These are phyloP conservation scores for Actinia equina DNA, from an alignment of 64 coral and sea anemone genomes.

Conservation along the genomic window DNA sequence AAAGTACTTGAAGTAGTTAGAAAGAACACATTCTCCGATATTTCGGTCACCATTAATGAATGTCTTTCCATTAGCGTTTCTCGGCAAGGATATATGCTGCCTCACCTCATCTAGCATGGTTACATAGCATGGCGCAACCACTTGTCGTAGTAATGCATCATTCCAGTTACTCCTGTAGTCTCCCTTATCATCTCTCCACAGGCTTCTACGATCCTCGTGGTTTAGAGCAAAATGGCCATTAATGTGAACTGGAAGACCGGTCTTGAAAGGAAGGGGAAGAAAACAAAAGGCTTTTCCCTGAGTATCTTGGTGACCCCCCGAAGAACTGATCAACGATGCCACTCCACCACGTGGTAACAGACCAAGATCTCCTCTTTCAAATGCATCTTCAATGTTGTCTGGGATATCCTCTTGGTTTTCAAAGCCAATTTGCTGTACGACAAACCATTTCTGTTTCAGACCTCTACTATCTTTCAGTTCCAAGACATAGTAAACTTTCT, in stretches of 20 bases:
- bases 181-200: conserved; percentile 45
- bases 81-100: conserved; percentile 12
- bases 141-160: conserved; percentile 26
- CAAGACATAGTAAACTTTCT: conserved; percentile 43
- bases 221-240: conserved; percentile 96
- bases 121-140: conserved; percentile 78
- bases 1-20: conserved; percentile 11
- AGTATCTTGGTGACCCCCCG: not conserved
- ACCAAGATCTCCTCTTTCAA: conserved; percentile 36
- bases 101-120: conserved; percentile 46
- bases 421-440: conserved; percentile 63
- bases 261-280: conserved; percentile 72
- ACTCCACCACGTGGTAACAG: conserved; percentile 85
- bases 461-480: conserved; percentile 32
- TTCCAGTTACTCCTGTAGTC: conserved; percentile 68
- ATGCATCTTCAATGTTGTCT: conserved; percentile 35
- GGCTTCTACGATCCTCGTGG: conserved; percentile 67
- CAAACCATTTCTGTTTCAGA: conserved; percentile 49
- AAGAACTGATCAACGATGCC: conserved; percentile 20
- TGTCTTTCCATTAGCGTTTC: not conserved
- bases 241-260: conserved; percentile 67
- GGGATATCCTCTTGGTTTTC: conserved; percentile 20
- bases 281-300: conserved; percentile 75
- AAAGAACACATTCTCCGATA: not conserved
- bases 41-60: not conserved